Evolutionary conservation across 1,140 invertebrate species (phyloP), one percentile per base, ranked within the genome.

Genomic region (Bemisia tabaci): DNA sequence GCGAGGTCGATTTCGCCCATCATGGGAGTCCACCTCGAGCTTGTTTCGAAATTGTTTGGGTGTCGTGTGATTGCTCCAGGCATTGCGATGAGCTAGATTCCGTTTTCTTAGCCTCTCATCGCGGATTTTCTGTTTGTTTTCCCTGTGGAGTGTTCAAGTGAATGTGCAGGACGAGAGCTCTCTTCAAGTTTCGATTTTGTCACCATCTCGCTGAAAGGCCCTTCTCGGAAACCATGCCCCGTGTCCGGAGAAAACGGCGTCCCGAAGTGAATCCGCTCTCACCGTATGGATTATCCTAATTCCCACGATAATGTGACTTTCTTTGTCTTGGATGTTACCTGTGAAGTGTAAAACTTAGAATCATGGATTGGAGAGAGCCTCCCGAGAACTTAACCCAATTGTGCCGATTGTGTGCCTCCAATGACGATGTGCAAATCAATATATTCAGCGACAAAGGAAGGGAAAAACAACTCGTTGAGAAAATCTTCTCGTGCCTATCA

Each of bases 321-420:
- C n/a, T n/a, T n/a, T n/a, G n/a, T n/a, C n/a, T n/a, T n/a, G n/a
- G n/a, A n/a, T n/a, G n/a, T 48, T 9, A 48, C 5, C 17, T 9
- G 33, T 48, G 33, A 48, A 48, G 33, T 48, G 33, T n/a, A n/a
- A n/a, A n/a, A n/a, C n/a, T 48, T 17, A 17, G 5, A 48, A 48
- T 48, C 5, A 48, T 48, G 33, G 33, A 48, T 9, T 5, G 33
- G 33, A 48, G 33, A 48, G 33, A 48, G 17, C 33, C 33, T 48
- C 33, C 33, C 17, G 33, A 48, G 17, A 48, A 48, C 33, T 48
- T 48, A 48, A 48, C 33, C 60, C 60, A 81, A 67, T 74, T 82
- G 1, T 82, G 80, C 73, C 76, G 80, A 67, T 75, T 82, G 58
- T 82, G 80, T 72, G 80, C 79, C 66, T 77, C 77, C 25, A 78